phyloP scores from a whole-genome alignment of 2,888 invertebrate genomes.

The Meloe dianella region DNA sequence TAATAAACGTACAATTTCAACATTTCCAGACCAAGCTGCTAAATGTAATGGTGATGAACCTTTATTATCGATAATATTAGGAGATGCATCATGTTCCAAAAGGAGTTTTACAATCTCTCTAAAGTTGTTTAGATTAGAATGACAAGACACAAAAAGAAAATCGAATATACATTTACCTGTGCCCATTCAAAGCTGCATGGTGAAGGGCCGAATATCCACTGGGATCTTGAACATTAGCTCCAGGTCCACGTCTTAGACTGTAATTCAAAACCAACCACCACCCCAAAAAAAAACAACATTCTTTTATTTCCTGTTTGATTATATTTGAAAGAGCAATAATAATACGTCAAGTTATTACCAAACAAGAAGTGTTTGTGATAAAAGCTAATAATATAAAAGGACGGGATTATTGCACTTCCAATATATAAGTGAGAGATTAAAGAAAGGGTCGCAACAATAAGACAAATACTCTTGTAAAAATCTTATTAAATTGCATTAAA shows the following conservation, averaged over 20 bases:
- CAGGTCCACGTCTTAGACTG: slow-evolving; percentile 87
- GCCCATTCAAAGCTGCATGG: slow-evolving; percentile 92
- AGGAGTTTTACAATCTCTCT: slow-evolving; percentile 87
- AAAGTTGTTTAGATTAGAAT: slow-evolving; percentile 29
- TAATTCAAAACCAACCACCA: slow-evolving; percentile 41
- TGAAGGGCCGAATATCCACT: slow-evolving; percentile 94
- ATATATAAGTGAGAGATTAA: slow-evolving; percentile 25
- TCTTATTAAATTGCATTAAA: slow-evolving; percentile 2
- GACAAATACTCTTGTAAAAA: not conserved
- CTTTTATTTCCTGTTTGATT: too few relatives aligned
- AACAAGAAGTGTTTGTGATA: not conserved
- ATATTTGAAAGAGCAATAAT: slow-evolving; percentile 38
- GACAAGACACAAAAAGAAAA: not conserved
- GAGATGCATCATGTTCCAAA: slow-evolving; percentile 85
- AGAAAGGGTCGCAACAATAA: not conserved
- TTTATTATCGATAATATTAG: slow-evolving; percentile 86
- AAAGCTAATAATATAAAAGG: slow-evolving; percentile 35
- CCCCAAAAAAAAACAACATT: not conserved
- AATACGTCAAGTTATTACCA: too few relatives aligned
- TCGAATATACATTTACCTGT: too few relatives aligned
- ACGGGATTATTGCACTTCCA: slow-evolving; percentile 44
- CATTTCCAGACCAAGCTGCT: slow-evolving; percentile 93
- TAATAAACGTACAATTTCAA: slow-evolving; percentile 84
- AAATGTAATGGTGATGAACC: slow-evolving; percentile 93
- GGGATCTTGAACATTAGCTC: slow-evolving; percentile 91